A percentile compares a stretch with the other conserved stretches of the same genome.
phyloP scores from a whole-genome alignment of 2,888 invertebrate genomes.

The Lasioglossum villosulum region DNA sequence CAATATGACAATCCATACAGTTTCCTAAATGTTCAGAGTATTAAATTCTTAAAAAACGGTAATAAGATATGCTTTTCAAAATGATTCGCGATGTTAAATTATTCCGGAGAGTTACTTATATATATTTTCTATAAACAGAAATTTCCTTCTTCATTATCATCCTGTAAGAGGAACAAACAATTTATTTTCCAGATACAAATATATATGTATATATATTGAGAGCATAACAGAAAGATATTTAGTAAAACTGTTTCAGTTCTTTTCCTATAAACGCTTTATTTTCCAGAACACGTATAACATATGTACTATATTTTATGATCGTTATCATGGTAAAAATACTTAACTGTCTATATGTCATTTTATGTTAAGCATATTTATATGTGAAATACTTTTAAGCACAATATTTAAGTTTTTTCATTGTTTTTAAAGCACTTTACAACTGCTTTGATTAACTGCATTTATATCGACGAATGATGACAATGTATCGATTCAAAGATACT shows the following conservation, averaged over 20 bases:
- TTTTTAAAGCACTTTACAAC: slow-evolving; percentile 19
- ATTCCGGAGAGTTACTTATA: background rate
- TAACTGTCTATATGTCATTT: slow-evolving; percentile 33
- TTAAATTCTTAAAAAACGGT: slow-evolving; percentile 27
- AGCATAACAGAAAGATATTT: slow-evolving; percentile 47
- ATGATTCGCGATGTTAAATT: background rate
- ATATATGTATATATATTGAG: slow-evolving; percentile 18
- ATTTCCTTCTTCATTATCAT: slow-evolving; percentile 22
- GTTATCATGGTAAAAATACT: slow-evolving; percentile 48
- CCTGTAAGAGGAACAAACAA: slow-evolving; percentile 26
- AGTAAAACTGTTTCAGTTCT: slow-evolving; percentile 36
- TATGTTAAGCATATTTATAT: slow-evolving; percentile 48
- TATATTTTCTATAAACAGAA: slow-evolving; percentile 9
- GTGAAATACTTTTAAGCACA: slow-evolving; percentile 47
- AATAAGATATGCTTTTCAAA: slow-evolving; percentile 28
- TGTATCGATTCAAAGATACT: slow-evolving; percentile 35
- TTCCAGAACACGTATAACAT: slow-evolving; percentile 15
- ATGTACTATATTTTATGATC: slow-evolving; percentile 26
- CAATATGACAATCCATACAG: slow-evolving; percentile 22
- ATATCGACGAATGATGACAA: slow-evolving; percentile 37
- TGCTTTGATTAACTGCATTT: slow-evolving; percentile 37
- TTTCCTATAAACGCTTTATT: slow-evolving; percentile 19
- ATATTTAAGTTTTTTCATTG: slow-evolving; percentile 9
- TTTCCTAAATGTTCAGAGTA: slow-evolving; percentile 26
- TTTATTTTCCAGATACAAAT: slow-evolving; percentile 49